Conservation (phyloP, 1,140 invertebrate genomes). For the Neelides sp. region DNA sequence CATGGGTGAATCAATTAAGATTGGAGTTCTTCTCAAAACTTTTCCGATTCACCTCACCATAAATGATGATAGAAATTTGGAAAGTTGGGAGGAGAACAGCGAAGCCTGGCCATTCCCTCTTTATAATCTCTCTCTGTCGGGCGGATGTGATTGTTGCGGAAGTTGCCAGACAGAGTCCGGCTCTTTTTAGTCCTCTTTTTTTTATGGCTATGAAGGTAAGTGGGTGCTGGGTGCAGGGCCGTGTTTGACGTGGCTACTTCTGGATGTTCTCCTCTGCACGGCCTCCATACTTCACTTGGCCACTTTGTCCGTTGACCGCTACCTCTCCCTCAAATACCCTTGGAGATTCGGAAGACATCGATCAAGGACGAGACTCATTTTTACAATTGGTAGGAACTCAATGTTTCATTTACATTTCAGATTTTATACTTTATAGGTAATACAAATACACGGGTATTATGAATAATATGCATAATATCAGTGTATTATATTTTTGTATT, state of each 20-base stretch:
- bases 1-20: no score
- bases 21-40: no score
- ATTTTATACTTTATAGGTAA: no score
- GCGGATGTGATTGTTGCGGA: no score
- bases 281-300: constrained; percentile 92
- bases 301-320: constrained; percentile 85
- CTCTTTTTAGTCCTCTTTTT: neutral
- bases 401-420: constrained; percentile 5
- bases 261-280: constrained; percentile 89
- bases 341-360: constrained; percentile 84
- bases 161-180: neutral
- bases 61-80: no score
- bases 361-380: constrained; percentile 63
- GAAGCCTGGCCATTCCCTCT: no score
- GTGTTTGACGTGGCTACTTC: constrained; percentile 72
- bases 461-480: no score
- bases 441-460: no score
- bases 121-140: no score
- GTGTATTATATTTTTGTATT: no score
- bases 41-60: no score
- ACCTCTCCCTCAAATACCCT: constrained; percentile 67
- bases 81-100: no score
- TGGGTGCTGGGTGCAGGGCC: constrained; percentile 67
- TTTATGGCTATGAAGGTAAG: constrained; percentile 49
- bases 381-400: constrained; percentile 70